A percentile compares a stretch with the other conserved stretches of the same genome.
These are phyloP conservation scores for Dipodomys spectabilis DNA, from an alignment of 2,113 vertebrate genomes.

Conservation along the genomic window DNA sequence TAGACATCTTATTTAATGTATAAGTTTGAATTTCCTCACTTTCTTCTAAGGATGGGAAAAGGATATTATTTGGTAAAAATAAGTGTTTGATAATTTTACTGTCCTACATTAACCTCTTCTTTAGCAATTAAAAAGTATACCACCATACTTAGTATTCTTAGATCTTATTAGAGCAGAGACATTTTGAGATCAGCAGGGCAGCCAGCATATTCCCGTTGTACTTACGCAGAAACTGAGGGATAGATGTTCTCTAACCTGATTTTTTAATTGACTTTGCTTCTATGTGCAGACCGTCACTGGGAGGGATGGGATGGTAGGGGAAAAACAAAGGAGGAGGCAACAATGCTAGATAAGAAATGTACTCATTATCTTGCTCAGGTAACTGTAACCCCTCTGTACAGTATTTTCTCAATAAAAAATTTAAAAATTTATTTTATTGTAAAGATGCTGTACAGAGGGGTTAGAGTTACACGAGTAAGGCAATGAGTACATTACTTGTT, in stretches of 20 bases:
- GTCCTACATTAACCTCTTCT: neutral
- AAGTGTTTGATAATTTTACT: conserved; percentile 14
- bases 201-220: neutral
- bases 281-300: neutral
- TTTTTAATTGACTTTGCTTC: conserved; percentile 26
- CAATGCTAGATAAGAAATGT: too few relatives aligned
- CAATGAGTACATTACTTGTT: too few relatives aligned
- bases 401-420: too few relatives aligned
- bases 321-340: too few relatives aligned
- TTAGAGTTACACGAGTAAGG: too few relatives aligned
- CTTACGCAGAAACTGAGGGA: conserved; percentile 30
- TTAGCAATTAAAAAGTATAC: conserved; percentile 21
- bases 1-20: conserved; percentile 42
- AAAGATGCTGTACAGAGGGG: too few relatives aligned
- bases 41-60: conserved; percentile 38
- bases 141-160: neutral
- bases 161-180: neutral
- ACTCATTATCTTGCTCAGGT: too few relatives aligned
- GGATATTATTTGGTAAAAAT: conserved; percentile 27
- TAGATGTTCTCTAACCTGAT: neutral
- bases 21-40: conserved; percentile 32
- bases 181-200: neutral
- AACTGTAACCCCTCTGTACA: too few relatives aligned
- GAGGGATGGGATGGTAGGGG: too few relatives aligned
- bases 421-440: too few relatives aligned